Percentiles rank a stretch among this genome's conserved stretches.
phyloP scores from a whole-genome alignment of 2,888 invertebrate species.

The Parnassius smintheus region DNA sequence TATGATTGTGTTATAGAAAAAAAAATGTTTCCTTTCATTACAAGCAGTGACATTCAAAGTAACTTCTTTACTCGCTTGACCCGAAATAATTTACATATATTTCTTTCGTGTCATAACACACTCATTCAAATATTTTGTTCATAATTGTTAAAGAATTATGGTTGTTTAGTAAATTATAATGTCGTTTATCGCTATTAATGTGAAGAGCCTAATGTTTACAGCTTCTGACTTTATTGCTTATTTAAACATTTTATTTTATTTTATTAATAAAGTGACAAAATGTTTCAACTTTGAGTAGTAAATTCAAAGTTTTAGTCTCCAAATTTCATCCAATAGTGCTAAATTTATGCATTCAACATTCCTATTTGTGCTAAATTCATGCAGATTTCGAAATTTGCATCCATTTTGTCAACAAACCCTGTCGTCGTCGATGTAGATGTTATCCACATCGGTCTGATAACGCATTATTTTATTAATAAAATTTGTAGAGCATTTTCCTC shows the following conservation, averaged over 20 bases:
- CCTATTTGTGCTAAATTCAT: too few species aligned
- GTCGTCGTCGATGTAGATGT: not conserved
- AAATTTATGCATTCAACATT: too few species aligned
- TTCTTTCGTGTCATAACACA: not conserved
- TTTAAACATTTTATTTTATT: too few species aligned
- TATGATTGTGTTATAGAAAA: too few species aligned
- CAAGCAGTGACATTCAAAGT: too few species aligned
- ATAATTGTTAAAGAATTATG: slow-evolving; percentile 13
- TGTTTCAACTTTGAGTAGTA: too few species aligned
- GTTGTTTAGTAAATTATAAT: slow-evolving; percentile 16
- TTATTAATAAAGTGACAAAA: too few species aligned
- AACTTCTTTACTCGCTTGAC: not conserved
- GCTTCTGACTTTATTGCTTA: slow-evolving; percentile 17
- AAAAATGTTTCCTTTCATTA: too few species aligned
- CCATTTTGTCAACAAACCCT: not conserved
- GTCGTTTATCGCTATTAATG: slow-evolving; percentile 20
- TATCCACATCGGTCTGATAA: slow-evolving; percentile 2
- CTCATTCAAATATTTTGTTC: slow-evolving; percentile 12
- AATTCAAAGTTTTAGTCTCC: too few species aligned
- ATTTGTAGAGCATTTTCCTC: slow-evolving; percentile 22
- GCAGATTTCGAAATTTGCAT: too few species aligned
- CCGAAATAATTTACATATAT: not conserved
- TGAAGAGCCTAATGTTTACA: slow-evolving; percentile 19
- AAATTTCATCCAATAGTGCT: too few species aligned
- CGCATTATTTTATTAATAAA: slow-evolving; percentile 12